Percentiles rank a stretch among this genome's conserved stretches.
These are phyloP conservation scores for Chlorospingus semifuscus DNA, from an alignment of 2,797 vertebrate species.

Conservation along the genomic window DNA sequence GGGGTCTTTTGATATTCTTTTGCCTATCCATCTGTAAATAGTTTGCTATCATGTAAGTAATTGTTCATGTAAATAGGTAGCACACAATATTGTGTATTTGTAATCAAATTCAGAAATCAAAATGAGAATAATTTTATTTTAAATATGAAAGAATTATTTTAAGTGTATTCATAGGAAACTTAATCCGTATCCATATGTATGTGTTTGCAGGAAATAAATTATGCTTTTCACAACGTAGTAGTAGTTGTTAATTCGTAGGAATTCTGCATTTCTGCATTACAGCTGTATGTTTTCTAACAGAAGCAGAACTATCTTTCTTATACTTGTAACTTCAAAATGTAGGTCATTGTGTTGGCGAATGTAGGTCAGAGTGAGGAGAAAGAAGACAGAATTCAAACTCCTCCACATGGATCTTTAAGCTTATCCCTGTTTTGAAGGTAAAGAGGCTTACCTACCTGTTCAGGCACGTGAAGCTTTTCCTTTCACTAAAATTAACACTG, in stretches of 20 bases:
- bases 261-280: neutral
- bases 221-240: neutral
- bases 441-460: conserved; percentile 65
- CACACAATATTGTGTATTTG: neutral
- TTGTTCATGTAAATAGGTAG: neutral
- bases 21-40: neutral
- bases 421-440: conserved; percentile 66
- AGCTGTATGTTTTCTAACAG: conserved; percentile 1
- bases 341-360: conserved; percentile 57
- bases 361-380: conserved; percentile 61
- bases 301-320: conserved; percentile 32
- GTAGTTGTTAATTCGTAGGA: neutral
- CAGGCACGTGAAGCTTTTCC: conserved; percentile 65
- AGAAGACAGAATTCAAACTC: conserved; percentile 53
- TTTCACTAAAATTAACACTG: conserved; percentile 60
- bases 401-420: conserved; percentile 59
- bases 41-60: neutral
- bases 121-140: conserved; percentile 9
- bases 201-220: conserved; percentile 5
- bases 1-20: neutral
- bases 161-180: neutral
- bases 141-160: conserved; percentile 32
- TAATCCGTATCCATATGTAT: conserved; percentile 28
- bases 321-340: conserved; percentile 52
- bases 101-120: neutral